phyloP scores from a whole-genome alignment of 2,888 invertebrate genomes.

The Mythimna albipuncta region DNA sequence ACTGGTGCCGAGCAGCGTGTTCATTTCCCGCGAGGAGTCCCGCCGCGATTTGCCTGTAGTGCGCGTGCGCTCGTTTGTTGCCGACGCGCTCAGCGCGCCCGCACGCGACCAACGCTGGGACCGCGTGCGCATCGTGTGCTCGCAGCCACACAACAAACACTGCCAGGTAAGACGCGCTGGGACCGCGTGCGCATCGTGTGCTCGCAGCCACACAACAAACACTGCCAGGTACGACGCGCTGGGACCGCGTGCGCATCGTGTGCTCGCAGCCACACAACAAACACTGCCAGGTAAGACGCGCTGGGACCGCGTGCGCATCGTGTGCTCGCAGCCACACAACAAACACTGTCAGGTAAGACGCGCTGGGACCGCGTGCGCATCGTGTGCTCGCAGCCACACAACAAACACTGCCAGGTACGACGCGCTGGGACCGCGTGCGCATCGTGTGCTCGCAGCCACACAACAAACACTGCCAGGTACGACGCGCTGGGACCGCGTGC shows the following conservation, averaged over 20 bases:
- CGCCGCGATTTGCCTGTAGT: slow-evolving; percentile 90
- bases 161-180: slow-evolving; percentile 88
- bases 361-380: slow-evolving; percentile 90
- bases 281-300: too few species aligned
- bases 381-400: slow-evolving; percentile 96
- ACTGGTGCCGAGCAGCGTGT: slow-evolving; percentile 94
- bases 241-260: too few species aligned
- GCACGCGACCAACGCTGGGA: slow-evolving; percentile 94
- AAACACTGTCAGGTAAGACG: slow-evolving; percentile 81
- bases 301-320: slow-evolving; percentile 73
- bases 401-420: slow-evolving; percentile 91
- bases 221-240: too few species aligned
- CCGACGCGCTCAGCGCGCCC: slow-evolving; percentile 90
- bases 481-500: slow-evolving; percentile 92
- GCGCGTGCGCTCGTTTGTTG: slow-evolving; percentile 94
- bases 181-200: slow-evolving; percentile 4
- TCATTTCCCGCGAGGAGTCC: slow-evolving; percentile 94
- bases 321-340: slow-evolving; percentile 84
- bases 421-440: too few species aligned
- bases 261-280: too few species aligned
- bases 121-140: slow-evolving; percentile 95
- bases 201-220: too few species aligned
- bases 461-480: not conserved
- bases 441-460: not conserved
- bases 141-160: slow-evolving; percentile 96